Percentiles rank a stretch among this genome's conserved stretches.
phyloP scores from a whole-genome alignment of 2,888 invertebrate species.

The Caenorhabditis sp. region DNA sequence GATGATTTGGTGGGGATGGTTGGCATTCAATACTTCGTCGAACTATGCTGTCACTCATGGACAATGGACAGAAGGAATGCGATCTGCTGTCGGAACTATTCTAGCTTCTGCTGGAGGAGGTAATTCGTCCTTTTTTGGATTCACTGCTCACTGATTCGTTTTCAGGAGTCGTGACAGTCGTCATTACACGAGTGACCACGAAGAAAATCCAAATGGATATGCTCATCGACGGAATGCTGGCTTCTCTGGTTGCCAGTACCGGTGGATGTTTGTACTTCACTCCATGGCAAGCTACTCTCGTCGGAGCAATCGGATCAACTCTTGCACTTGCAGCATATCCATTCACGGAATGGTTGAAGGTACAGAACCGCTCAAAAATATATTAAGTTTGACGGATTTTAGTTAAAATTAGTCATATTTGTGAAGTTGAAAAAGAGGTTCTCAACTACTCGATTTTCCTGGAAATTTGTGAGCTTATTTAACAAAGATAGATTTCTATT shows the following conservation, averaged over 20 bases:
- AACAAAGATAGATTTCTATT: too few relatives aligned
- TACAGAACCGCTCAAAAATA: too few relatives aligned
- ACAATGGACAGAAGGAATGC: constrained; percentile 79
- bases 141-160: not conserved
- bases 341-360: constrained; percentile 74
- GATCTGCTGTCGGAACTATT: constrained; percentile 63
- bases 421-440: too few relatives aligned
- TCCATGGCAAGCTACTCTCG: constrained; percentile 77
- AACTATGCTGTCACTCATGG: constrained; percentile 78
- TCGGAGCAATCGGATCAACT: constrained; percentile 78
- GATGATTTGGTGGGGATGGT: constrained; percentile 82
- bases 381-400: too few relatives aligned
- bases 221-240: constrained; percentile 80
- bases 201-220: constrained; percentile 80
- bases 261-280: constrained; percentile 79
- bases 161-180: constrained; percentile 55
- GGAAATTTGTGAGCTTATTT: too few relatives aligned
- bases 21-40: constrained; percentile 80
- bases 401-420: too few relatives aligned
- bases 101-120: constrained; percentile 77
- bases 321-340: constrained; percentile 79
- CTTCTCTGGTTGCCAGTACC: constrained; percentile 79
- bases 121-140: not conserved
- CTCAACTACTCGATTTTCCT: too few relatives aligned
- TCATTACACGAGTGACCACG: constrained; percentile 49